Evolutionary conservation across 2,113 vertebrate species (phyloP).

Genomic region (Ciconia stormi): DNA sequence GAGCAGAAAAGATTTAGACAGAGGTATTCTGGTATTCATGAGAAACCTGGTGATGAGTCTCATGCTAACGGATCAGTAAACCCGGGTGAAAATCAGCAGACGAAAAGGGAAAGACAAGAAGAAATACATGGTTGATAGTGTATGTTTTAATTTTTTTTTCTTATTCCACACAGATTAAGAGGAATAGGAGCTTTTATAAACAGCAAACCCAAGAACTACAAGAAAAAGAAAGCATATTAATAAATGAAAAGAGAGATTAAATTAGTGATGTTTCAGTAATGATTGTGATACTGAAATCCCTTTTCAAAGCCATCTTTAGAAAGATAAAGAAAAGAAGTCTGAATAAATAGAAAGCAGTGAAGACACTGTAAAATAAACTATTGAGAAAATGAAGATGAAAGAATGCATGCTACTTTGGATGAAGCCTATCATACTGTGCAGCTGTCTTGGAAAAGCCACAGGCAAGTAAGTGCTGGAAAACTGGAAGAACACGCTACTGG

Average conservation of each 20-base stretch:
- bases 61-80: not conserved
- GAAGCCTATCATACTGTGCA: not conserved
- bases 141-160: not conserved
- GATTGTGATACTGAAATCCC: not conserved
- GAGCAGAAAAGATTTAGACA: conserved; percentile 15
- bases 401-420: not conserved
- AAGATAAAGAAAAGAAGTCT: not conserved
- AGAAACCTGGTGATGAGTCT: not conserved
- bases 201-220: not conserved
- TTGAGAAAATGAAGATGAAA: not conserved
- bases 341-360: not conserved
- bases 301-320: not conserved
- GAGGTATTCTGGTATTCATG: not conserved
- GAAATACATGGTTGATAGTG: not conserved
- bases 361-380: not conserved
- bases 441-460: not conserved
- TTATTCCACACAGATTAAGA: not conserved
- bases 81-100: not conserved
- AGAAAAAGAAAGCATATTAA: not conserved
- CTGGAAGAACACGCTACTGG: not conserved
- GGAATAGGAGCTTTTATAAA: not conserved
- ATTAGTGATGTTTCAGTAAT: not conserved
- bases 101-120: not conserved
- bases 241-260: not conserved
- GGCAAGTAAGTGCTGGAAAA: not conserved